Evolutionary conservation across 1,140 invertebrate species (phyloP).

Genomic region (Heliconius hewitsoni): DNA sequence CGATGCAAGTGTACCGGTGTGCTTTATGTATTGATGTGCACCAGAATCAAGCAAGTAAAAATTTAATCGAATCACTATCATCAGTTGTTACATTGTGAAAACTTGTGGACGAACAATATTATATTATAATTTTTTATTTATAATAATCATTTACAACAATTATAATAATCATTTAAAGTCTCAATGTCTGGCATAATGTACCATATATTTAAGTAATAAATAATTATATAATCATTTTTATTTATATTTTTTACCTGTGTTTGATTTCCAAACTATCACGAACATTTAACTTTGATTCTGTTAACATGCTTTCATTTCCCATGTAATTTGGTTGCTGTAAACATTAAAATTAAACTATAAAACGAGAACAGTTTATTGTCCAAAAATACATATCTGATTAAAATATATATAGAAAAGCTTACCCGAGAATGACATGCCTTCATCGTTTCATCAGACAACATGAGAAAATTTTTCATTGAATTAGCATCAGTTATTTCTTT

Average conservation of each 20-base stretch:
- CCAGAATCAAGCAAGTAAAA: too few species aligned
- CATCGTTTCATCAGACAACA: constrained; percentile 16
- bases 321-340: constrained; percentile 42
- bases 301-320: constrained; percentile 16
- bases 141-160: too few species aligned
- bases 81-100: too few species aligned
- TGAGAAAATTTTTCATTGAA: constrained; percentile 39
- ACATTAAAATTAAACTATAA: constrained; percentile 33
- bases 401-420: not conserved
- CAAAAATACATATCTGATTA: not conserved
- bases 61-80: too few species aligned
- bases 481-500: not conserved
- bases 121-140: too few species aligned
- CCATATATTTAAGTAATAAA: too few species aligned
- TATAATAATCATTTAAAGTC: too few species aligned
- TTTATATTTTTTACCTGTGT: constrained; percentile 47
- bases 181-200: too few species aligned
- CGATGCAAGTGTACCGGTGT: too few species aligned
- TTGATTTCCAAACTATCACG: constrained; percentile 63
- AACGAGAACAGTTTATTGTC: not conserved
- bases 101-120: too few species aligned
- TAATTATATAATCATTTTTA: too few species aligned
- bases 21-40: too few species aligned
- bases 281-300: constrained; percentile 45
- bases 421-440: constrained; percentile 5